A percentile compares a stretch with the other conserved stretches of the same genome.
Conservation (phyloP, 2,888 invertebrate genomes). For the Lasiommata megera region DNA sequence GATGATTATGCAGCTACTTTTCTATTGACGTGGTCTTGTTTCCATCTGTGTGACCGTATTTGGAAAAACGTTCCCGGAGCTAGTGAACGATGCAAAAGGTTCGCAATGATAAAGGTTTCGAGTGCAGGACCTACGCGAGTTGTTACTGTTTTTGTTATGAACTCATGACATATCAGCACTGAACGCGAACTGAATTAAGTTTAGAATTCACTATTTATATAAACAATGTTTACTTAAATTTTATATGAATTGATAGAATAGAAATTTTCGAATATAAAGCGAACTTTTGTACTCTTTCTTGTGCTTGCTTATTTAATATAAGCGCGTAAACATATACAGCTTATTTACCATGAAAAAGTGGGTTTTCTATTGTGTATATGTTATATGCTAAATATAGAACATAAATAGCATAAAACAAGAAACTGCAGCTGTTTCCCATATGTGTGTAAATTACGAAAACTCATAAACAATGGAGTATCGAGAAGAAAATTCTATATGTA, state of each 20-base stretch:
- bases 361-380: too few species aligned
- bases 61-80: slow-evolving; percentile 31
- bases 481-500: slow-evolving; percentile 3
- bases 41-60: slow-evolving; percentile 26
- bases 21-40: slow-evolving; percentile 39
- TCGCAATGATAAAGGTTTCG: slow-evolving; percentile 34
- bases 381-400: too few species aligned
- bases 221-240: too few species aligned
- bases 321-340: too few species aligned
- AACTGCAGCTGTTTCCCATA: slow-evolving; percentile 7
- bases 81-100: slow-evolving; percentile 28
- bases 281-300: too few species aligned
- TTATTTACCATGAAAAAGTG: too few species aligned
- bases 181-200: neutral
- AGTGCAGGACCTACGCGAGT: slow-evolving; percentile 44
- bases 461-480: slow-evolving; percentile 1
- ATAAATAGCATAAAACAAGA: too few species aligned
- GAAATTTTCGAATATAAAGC: too few species aligned
- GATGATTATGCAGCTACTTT: slow-evolving; percentile 48
- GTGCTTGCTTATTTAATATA: too few species aligned
- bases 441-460: slow-evolving; percentile 8
- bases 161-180: too few species aligned
- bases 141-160: slow-evolving; percentile 44
- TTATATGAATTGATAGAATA: too few species aligned
- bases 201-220: neutral